Conservation (phyloP, 2,113 vertebrate species). For the Sciurus niger region DNA sequence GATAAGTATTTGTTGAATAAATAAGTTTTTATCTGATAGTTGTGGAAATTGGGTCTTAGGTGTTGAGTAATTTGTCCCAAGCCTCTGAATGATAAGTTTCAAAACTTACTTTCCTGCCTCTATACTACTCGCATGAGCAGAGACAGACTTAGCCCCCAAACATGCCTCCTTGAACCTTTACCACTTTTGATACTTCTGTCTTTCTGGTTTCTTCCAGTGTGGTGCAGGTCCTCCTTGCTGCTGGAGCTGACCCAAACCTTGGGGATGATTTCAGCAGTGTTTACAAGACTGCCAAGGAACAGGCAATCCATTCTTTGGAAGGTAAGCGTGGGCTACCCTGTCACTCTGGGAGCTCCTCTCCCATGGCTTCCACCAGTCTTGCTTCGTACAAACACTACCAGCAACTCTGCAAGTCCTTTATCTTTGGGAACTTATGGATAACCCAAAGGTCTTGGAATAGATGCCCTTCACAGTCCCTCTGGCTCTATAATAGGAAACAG, state of each 20-base stretch:
- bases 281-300: constrained; percentile 95
- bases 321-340: constrained; percentile 87
- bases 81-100: constrained; percentile 10
- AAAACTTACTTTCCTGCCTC: not conserved
- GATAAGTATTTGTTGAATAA: constrained; percentile 41
- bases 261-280: constrained; percentile 97
- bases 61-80: constrained; percentile 37
- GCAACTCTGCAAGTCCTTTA: not conserved
- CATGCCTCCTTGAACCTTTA: not conserved
- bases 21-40: constrained; percentile 37
- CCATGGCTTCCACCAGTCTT: not conserved
- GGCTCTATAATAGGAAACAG: not conserved
- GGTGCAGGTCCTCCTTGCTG: constrained; percentile 93
- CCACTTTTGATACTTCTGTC: constrained; percentile 54
- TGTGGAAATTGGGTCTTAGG: constrained; percentile 17
- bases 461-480: not conserved
- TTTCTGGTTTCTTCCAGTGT: constrained; percentile 88
- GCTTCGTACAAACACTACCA: not conserved
- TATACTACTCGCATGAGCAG: not conserved
- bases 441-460: not conserved
- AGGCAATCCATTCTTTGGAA: constrained; percentile 96
- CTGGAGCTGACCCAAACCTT: constrained; percentile 94
- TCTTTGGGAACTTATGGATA: not conserved
- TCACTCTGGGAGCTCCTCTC: not conserved
- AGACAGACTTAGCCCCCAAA: not conserved